A percentile compares a stretch with the other conserved stretches of the same genome.
These are phyloP conservation scores for Macrotis lagotis DNA, from an alignment of 2,113 vertebrate species.

Conservation along the genomic window DNA sequence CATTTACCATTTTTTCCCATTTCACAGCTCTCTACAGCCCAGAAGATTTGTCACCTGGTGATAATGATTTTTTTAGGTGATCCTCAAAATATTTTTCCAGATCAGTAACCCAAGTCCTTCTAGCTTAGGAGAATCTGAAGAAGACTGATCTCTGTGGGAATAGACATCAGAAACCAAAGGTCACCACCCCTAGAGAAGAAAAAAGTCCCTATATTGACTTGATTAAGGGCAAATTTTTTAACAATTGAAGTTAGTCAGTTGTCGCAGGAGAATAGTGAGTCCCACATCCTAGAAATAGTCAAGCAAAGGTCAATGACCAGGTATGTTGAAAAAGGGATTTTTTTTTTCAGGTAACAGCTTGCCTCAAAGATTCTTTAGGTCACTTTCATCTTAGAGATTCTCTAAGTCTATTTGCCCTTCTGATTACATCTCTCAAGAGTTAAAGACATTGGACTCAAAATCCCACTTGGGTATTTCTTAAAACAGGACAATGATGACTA, in stretches of 20 bases:
- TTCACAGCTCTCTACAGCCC: background rate
- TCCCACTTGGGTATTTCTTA: background rate
- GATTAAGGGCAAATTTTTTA: background rate
- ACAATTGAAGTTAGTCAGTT: background rate
- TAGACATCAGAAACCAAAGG: background rate
- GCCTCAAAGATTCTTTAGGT: no score
- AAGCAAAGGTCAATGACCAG: background rate
- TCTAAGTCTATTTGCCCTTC: slow-evolving; percentile 16
- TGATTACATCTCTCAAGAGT: background rate
- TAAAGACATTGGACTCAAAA: slow-evolving; percentile 32
- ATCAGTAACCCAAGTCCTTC: background rate
- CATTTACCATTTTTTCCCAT: background rate
- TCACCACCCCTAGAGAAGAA: background rate
- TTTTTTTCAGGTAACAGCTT: background rate
- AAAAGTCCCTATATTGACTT: background rate
- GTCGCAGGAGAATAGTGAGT: background rate
- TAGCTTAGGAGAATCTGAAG: background rate
- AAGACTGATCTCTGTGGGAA: background rate
- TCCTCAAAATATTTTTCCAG: background rate
- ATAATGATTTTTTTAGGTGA: background rate
- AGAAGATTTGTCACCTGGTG: background rate
- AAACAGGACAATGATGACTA: background rate
- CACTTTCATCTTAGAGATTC: background rate
- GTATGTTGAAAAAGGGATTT: background rate
- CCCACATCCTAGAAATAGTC: background rate